phyloP scores from a whole-genome alignment of 2,113 vertebrate species.

The Heloderma charlesbogerti region DNA sequence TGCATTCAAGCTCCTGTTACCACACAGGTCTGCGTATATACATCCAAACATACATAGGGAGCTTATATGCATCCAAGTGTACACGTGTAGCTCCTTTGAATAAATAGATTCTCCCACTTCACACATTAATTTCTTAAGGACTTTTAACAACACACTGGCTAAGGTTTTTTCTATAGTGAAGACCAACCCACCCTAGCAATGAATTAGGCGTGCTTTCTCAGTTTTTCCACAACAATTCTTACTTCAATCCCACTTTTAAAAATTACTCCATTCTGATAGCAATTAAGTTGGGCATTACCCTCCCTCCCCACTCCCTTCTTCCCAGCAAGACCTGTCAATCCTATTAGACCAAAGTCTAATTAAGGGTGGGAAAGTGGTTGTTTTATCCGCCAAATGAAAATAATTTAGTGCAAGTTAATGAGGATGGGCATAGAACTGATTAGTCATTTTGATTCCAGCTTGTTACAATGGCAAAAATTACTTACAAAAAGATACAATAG shows the following conservation, averaged over 20 bases:
- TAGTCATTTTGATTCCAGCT: slow-evolving; percentile 74
- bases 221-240: slow-evolving; percentile 53
- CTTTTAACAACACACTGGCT: slow-evolving; percentile 30
- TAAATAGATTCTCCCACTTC: background rate
- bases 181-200: slow-evolving; percentile 49
- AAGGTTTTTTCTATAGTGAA: slow-evolving; percentile 47
- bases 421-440: slow-evolving; percentile 70
- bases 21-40: background rate
- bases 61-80: background rate
- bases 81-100: background rate
- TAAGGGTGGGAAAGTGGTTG: slow-evolving; percentile 74
- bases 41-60: background rate
- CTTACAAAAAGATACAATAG: slow-evolving; percentile 60
- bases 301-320: background rate
- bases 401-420: slow-evolving; percentile 79
- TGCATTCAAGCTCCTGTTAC: background rate
- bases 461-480: slow-evolving; percentile 70
- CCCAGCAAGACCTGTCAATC: slow-evolving; percentile 75
- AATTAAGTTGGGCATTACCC: slow-evolving; percentile 68
- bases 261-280: slow-evolving; percentile 69
- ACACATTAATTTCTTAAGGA: background rate
- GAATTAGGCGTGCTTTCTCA: slow-evolving; percentile 51
- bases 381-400: slow-evolving; percentile 81
- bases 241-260: slow-evolving; percentile 68
- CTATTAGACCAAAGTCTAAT: slow-evolving; percentile 79